A percentile compares a stretch with the other conserved stretches of the same genome.
Evolutionary conservation across 2,797 vertebrate species (phyloP).

Genomic region (Hoplostethus atlanticus): DNA sequence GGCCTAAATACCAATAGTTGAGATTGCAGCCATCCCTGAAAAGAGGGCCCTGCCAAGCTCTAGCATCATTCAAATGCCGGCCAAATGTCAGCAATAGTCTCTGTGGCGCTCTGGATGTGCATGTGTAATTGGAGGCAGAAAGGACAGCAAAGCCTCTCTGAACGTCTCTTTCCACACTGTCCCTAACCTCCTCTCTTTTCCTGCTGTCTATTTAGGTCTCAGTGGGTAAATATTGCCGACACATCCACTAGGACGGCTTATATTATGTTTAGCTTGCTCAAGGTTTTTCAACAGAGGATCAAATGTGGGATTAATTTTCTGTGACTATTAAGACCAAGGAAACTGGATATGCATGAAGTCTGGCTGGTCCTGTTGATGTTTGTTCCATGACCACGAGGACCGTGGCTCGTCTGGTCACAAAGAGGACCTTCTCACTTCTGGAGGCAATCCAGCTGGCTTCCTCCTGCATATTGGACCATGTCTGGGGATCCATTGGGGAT

Average conservation of each 20-base stretch:
- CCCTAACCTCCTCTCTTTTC: conserved; percentile 30
- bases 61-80: conserved; percentile 39
- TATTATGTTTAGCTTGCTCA: conserved; percentile 66
- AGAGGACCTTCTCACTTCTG: conserved; percentile 65
- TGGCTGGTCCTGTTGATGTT: conserved; percentile 68
- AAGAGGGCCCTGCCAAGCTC: conserved; percentile 21
- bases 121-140: conserved; percentile 37
- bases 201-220: conserved; percentile 60
- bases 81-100: conserved; percentile 51
- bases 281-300: conserved; percentile 65
- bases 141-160: conserved; percentile 41
- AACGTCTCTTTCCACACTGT: conserved; percentile 39
- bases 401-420: conserved; percentile 64
- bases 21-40: conserved; percentile 22
- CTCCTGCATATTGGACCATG: conserved; percentile 65
- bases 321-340: conserved; percentile 70
- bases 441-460: conserved; percentile 74
- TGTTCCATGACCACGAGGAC: conserved; percentile 68
- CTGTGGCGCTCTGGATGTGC: conserved; percentile 33
- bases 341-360: conserved; percentile 74
- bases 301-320: conserved; percentile 77
- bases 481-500: conserved; percentile 54
- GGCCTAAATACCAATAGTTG: conserved; percentile 41
- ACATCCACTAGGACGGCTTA: conserved; percentile 60
- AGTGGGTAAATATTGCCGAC: conserved; percentile 62